A percentile compares a stretch with the other conserved stretches of the same genome.
These are phyloP conservation scores for Megalonaias nervosa DNA, from an alignment of 1,140 invertebrate genomes.

Conservation along the genomic window DNA sequence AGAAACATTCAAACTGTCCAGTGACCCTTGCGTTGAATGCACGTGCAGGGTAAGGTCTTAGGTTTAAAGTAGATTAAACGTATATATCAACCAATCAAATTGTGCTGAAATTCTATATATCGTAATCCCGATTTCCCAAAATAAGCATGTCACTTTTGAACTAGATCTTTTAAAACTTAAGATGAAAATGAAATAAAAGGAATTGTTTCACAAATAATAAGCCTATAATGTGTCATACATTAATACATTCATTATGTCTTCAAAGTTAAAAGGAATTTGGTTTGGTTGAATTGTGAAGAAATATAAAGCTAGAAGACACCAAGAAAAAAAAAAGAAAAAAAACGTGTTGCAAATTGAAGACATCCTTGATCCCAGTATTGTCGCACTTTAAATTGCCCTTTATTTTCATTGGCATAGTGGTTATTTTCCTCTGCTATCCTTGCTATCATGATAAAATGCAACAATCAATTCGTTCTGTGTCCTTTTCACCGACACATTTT, in stretches of 20 bases:
- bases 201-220: neutral
- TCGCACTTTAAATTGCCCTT: too few relatives aligned
- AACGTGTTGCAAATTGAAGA: too few relatives aligned
- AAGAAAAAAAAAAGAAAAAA: too few relatives aligned
- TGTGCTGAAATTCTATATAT: neutral
- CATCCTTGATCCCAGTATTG: too few relatives aligned
- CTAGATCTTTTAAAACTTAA: neutral
- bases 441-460: too few relatives aligned
- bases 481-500: too few relatives aligned
- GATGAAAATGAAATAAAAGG: neutral
- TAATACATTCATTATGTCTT: neutral
- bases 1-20: conserved; percentile 51
- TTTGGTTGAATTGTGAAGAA: too few relatives aligned
- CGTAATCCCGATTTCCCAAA: neutral
- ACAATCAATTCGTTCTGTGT: too few relatives aligned
- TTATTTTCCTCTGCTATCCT: too few relatives aligned
- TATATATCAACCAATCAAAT: neutral
- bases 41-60: conserved; percentile 55
- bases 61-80: conserved; percentile 6
- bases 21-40: conserved; percentile 64
- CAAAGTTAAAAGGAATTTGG: too few relatives aligned
- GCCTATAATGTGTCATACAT: neutral
- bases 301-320: too few relatives aligned
- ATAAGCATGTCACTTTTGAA: neutral
- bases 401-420: too few relatives aligned